A percentile compares a stretch with the other conserved stretches of the same genome.
Conservation (phyloP, 2,113 vertebrate genomes). For the Phycodurus eques region DNA sequence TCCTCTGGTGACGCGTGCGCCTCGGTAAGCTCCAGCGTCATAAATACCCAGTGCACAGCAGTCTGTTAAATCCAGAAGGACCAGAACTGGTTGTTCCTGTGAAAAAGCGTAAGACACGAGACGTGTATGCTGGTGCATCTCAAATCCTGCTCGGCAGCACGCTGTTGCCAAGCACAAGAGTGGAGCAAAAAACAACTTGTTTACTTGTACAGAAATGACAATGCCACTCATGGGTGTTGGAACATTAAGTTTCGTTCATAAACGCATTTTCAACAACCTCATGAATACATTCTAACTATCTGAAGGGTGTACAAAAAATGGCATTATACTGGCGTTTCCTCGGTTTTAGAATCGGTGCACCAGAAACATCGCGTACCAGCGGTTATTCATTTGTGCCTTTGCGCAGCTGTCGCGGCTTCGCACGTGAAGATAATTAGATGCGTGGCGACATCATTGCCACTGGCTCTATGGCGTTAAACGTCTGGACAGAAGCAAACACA, state of each 20-base stretch:
- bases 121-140: conserved; percentile 17
- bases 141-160: neutral
- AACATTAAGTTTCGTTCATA: neutral
- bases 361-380: neutral
- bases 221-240: neutral
- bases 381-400: neutral
- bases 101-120: conserved; percentile 24
- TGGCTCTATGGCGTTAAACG: neutral
- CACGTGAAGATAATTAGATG: neutral
- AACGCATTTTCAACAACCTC: neutral
- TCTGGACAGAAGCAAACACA: too few relatives aligned
- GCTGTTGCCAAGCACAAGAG: conserved; percentile 1
- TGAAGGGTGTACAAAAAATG: neutral
- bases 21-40: conserved; percentile 8
- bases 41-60: conserved; percentile 51
- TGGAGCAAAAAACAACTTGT: conserved; percentile 9
- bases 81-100: conserved; percentile 46
- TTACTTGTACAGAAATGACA: neutral
- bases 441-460: neutral
- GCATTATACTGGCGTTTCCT: neutral
- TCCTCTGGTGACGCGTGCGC: conserved; percentile 42
- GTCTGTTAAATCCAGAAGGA: conserved; percentile 53
- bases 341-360: neutral
- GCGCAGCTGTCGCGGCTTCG: neutral
- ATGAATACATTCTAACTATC: neutral